Evolutionary conservation across 2,888 invertebrate genomes (phyloP), one percentile per base, ranked within the genome.

Genomic region (Eurytoma californica): DNA sequence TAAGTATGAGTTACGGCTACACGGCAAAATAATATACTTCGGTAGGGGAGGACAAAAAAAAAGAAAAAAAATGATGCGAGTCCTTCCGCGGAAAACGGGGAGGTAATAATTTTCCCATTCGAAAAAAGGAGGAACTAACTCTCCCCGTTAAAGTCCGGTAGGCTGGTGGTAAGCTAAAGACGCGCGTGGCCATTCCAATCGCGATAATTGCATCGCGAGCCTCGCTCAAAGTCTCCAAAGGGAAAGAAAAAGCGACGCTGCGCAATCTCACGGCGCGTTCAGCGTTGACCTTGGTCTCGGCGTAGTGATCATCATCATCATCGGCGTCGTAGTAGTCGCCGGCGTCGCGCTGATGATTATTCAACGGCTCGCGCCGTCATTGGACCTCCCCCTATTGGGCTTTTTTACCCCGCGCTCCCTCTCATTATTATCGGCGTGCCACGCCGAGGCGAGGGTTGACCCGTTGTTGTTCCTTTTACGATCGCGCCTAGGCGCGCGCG

Each of bases 341-440:
- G 3, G 24, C 60, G 13, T 24, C 60, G 65, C 67, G 70, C 70
- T 73, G 81, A 83, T 84, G 83, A 84, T 85, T 84, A 83, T 84
- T 83, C 82, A 82, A 83, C 83, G 80, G 77, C 74, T 81, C 74
- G 74, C 81, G 77, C 76, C 77, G 30, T 66, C 69, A 69, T 80
- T 63, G 58, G 55, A 28, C 51, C 61, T 60, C 66, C n/a, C 51
- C 14, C 57, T 72, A 7, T 49, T 24, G 24, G 65, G 39, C 47
- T 58, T 60, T 53, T 47, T 49, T 65, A 58, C 13, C 47, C 7
- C 57, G 30, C 65, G 20, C 53, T 57, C 60, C 49, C 51, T 65
- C 65, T 39, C 51, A 16, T 70, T 72, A 77, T 67, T 77, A 72
- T 77, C 66, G 61, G 53, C 14, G 14, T n/a, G 63, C 30, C 39